A percentile compares a stretch with the other conserved stretches of the same genome.
phyloP scores from a whole-genome alignment of 2,888 invertebrate species.

The Tipula helvola region DNA sequence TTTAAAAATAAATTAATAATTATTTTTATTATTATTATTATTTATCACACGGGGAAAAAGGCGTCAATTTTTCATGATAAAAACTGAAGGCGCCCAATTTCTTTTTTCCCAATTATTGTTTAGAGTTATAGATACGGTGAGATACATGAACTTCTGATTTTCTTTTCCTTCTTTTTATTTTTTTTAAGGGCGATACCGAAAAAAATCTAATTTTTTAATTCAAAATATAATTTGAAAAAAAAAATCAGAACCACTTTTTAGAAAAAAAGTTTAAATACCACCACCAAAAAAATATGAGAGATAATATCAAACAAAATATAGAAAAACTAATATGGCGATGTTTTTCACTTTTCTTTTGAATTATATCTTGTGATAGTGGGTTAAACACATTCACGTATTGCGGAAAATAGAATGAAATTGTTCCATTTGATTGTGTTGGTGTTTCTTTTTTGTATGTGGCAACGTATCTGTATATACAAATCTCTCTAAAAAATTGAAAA shows the following conservation, averaged over 20 bases:
- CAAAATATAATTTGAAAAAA: neutral
- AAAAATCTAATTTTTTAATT: neutral
- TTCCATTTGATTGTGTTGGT: neutral
- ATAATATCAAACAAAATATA: neutral
- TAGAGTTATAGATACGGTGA: constrained; percentile 15
- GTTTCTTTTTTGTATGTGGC: neutral
- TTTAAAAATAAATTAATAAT: neutral
- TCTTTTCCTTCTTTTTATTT: neutral
- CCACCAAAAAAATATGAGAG: neutral
- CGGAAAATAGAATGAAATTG: neutral
- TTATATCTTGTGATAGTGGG: neutral
- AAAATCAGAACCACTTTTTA: neutral
- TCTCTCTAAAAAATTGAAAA: too few species aligned
- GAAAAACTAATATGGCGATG: constrained; percentile 4
- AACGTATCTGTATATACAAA: neutral
- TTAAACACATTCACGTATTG: constrained; percentile 4
- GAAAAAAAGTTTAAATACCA: neutral
- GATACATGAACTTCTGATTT: neutral
- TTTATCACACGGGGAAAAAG: constrained; percentile 11
- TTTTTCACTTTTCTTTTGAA: neutral
- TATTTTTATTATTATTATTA: neutral
- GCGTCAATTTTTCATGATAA: constrained; percentile 13
- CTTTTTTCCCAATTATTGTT: constrained; percentile 14
- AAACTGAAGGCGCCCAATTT: constrained; percentile 16
- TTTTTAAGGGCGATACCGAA: neutral